phyloP scores from a whole-genome alignment of 2,888 invertebrate genomes.

The Eledona agricola region DNA sequence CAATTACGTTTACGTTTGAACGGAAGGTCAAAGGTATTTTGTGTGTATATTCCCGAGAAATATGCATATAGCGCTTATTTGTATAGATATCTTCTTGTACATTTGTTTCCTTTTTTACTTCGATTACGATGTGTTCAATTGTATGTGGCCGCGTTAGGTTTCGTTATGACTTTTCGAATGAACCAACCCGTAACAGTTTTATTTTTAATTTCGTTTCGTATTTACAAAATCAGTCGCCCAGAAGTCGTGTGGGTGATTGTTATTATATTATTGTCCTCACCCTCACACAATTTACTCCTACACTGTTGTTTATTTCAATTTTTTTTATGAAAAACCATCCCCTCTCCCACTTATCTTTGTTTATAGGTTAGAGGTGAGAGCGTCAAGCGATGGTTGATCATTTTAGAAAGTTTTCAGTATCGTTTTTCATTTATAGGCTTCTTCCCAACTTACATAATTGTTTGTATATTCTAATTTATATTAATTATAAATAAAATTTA shows the following conservation, averaged over 20 bases:
- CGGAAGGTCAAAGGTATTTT: slow-evolving; percentile 27
- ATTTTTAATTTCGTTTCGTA: slow-evolving; percentile 45
- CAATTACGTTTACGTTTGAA: slow-evolving; percentile 28
- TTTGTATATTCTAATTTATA: slow-evolving; percentile 60
- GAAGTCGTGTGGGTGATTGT: slow-evolving; percentile 4
- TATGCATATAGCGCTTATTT: slow-evolving; percentile 26
- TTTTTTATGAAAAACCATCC: slow-evolving; percentile 28
- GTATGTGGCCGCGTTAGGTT: slow-evolving; percentile 42
- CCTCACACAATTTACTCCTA: no score
- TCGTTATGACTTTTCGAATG: slow-evolving; percentile 47
- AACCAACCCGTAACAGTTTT: slow-evolving; percentile 35
- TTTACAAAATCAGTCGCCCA: slow-evolving; percentile 10
- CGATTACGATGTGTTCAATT: slow-evolving; percentile 30
- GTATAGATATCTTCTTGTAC: slow-evolving; percentile 32
- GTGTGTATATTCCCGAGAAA: slow-evolving; percentile 29
- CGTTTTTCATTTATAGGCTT: slow-evolving; percentile 22
- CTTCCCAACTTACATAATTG: slow-evolving; percentile 54
- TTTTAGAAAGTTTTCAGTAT: slow-evolving; percentile 24
- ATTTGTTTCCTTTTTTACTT: slow-evolving; percentile 22
- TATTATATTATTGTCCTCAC: slow-evolving; percentile 9
- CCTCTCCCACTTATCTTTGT: slow-evolving; percentile 19
- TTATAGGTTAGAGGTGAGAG: slow-evolving; percentile 16
- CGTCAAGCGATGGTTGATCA: slow-evolving; percentile 18
- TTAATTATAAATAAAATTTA: slow-evolving; percentile 50
- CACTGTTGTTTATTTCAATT: no score